A percentile compares a stretch with the other conserved stretches of the same genome.
These are phyloP conservation scores for Zapornia atra DNA, from an alignment of 2,113 vertebrate species.

Conservation along the genomic window DNA sequence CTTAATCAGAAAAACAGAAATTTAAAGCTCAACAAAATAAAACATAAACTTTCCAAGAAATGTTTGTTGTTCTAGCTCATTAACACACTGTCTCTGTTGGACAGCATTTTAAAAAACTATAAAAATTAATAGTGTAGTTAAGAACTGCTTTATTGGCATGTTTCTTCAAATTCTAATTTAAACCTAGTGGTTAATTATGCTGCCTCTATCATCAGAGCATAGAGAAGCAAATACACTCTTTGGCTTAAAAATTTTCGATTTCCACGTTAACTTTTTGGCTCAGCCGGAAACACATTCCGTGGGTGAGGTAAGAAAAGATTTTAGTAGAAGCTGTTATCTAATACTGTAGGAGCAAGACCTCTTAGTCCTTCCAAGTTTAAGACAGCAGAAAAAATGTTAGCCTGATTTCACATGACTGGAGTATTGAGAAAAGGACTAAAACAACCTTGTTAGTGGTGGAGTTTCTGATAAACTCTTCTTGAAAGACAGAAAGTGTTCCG, in stretches of 20 bases:
- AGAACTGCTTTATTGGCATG: slow-evolving; percentile 70
- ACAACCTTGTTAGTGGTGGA: neutral
- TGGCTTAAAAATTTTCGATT: neutral
- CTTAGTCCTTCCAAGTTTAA: neutral
- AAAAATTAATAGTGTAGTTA: slow-evolving; percentile 78
- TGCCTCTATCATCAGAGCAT: slow-evolving; percentile 12
- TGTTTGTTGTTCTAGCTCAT: slow-evolving; percentile 76
- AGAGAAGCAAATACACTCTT: slow-evolving; percentile 15
- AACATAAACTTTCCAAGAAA: slow-evolving; percentile 67
- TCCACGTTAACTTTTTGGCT: neutral
- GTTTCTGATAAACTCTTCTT: neutral
- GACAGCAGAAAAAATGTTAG: neutral
- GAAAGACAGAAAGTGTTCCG: no score
- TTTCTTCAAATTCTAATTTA: slow-evolving; percentile 72
- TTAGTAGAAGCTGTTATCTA: neutral
- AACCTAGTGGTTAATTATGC: slow-evolving; percentile 60
- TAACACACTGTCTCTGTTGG: slow-evolving; percentile 68
- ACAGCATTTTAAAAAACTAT: slow-evolving; percentile 69
- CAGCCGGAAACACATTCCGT: neutral
- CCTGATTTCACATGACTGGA: neutral
- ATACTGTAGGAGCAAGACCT: neutral
- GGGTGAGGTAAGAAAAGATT: neutral
- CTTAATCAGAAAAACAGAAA: slow-evolving; percentile 63
- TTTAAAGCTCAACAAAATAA: slow-evolving; percentile 67
- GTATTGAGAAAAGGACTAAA: neutral